phyloP scores from a whole-genome alignment of 92 coral and sea anemone species.

The Ricordea florida region DNA sequence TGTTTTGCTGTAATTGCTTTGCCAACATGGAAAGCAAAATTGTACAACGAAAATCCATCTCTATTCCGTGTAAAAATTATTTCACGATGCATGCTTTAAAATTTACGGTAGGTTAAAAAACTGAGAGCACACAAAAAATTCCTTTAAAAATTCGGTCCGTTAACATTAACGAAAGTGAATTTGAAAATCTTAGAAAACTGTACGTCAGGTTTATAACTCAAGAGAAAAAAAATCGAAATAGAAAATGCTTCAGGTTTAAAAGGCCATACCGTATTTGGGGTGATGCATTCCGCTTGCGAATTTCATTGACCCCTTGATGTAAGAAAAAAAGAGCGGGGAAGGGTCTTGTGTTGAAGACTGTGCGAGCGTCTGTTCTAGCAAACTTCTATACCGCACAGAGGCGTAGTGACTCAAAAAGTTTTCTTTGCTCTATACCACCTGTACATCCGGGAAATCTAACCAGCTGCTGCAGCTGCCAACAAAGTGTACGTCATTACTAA shows the following conservation, averaged over 20 bases:
- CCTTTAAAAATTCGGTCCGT: too few relatives aligned
- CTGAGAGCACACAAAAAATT: too few relatives aligned
- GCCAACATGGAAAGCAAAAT: background rate
- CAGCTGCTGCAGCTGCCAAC: slow-evolving; percentile 91
- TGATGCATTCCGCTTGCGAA: slow-evolving; percentile 82
- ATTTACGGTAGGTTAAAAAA: slow-evolving; percentile 5
- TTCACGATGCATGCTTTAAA: background rate
- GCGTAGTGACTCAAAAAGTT: slow-evolving; percentile 29
- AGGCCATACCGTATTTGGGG: slow-evolving; percentile 74
- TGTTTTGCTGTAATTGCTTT: slow-evolving; percentile 34
- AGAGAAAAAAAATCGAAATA: slow-evolving; percentile 3
- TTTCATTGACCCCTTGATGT: slow-evolving; percentile 77
- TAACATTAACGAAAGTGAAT: slow-evolving; percentile 1
- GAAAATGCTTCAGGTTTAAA: slow-evolving; percentile 6
- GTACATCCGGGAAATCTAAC: slow-evolving; percentile 74
- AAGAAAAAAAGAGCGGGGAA: slow-evolving; percentile 12
- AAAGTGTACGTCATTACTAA: slow-evolving; percentile 83
- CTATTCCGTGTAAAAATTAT: background rate
- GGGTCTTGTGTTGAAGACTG: slow-evolving; percentile 31
- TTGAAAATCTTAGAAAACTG: background rate
- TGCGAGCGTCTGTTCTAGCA: slow-evolving; percentile 17
- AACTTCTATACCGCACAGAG: slow-evolving; percentile 22
- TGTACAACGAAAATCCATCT: background rate
- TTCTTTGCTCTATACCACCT: slow-evolving; percentile 50
- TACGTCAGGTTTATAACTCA: background rate